Conservation (phyloP, 2,888 invertebrate genomes). For the Acleris emargana region DNA sequence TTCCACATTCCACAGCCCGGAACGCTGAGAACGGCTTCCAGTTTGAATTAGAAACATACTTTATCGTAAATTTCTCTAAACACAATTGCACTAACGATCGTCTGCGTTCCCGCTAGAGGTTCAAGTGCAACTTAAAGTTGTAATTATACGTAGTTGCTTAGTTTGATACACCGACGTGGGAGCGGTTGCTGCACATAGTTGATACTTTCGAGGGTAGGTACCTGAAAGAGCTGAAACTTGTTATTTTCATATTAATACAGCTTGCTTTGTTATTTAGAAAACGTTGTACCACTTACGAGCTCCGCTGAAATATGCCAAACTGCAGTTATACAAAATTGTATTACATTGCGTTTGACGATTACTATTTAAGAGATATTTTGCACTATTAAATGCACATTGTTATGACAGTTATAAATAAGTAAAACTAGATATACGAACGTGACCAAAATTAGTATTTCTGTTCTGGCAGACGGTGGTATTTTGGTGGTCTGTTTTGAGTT, state of each 20-base stretch:
- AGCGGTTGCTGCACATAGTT: conserved; percentile 1
- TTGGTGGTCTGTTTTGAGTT: no score
- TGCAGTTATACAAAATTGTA: no score
- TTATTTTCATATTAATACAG: neutral
- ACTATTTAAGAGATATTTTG: no score
- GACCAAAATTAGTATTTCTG: no score
- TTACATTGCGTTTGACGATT: no score
- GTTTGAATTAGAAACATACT: conserved; percentile 67
- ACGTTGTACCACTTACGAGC: no score
- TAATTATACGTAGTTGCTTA: conserved; percentile 15
- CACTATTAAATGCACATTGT: no score
- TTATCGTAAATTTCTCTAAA: conserved; percentile 62
- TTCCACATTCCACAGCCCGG: conserved; percentile 56
- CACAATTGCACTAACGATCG: conserved; percentile 52
- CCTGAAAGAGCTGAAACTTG: conserved; percentile 8
- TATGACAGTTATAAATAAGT: no score
- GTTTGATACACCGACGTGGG: conserved; percentile 1
- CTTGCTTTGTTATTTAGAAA: no score
- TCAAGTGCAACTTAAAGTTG: conserved; percentile 25
- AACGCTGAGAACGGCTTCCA: conserved; percentile 51
- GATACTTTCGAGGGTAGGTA: conserved; percentile 9
- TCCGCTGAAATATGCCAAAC: no score
- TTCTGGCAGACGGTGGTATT: no score
- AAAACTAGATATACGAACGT: no score
- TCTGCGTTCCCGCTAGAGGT: conserved; percentile 36